Evolutionary conservation across 1,140 invertebrate genomes (phyloP).

Genomic region (Vollenhovia emeryi): DNA sequence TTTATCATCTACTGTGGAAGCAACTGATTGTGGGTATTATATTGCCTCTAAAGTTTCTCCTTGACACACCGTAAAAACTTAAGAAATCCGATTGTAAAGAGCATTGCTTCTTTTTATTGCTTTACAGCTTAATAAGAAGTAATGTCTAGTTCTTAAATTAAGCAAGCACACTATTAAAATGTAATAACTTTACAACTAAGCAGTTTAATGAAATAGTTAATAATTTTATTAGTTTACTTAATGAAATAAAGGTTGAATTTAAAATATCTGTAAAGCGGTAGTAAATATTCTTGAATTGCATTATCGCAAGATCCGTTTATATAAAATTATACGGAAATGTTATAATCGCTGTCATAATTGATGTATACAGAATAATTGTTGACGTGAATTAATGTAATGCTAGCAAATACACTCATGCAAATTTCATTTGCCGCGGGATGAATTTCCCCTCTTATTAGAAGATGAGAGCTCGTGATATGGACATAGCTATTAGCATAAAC

Average conservation of each 20-base stretch:
- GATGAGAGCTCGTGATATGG: slow-evolving; percentile 3
- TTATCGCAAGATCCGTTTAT: background rate
- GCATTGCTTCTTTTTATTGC: background rate
- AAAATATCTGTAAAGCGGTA: background rate
- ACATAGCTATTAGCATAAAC: slow-evolving; percentile 32
- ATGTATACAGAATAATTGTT: background rate
- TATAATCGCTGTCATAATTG: too few relatives aligned
- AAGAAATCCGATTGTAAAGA: background rate
- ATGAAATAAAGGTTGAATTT: background rate
- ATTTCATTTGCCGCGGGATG: background rate
- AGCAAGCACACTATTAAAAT: background rate
- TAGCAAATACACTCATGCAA: slow-evolving; percentile 13
- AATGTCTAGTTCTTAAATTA: background rate
- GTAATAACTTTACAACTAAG: background rate
- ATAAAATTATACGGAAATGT: background rate
- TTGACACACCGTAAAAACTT: background rate
- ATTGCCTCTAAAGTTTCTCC: background rate
- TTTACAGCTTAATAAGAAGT: background rate
- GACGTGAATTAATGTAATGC: background rate
- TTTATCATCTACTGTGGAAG: background rate
- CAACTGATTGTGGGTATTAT: too few relatives aligned
- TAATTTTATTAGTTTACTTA: background rate
- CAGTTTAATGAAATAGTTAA: background rate
- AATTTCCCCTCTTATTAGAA: background rate
- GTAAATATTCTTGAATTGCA: background rate